These are phyloP conservation scores for Enteromius mattozi DNA, from an alignment of 2,797 vertebrate genomes.

Conservation along the genomic window DNA sequence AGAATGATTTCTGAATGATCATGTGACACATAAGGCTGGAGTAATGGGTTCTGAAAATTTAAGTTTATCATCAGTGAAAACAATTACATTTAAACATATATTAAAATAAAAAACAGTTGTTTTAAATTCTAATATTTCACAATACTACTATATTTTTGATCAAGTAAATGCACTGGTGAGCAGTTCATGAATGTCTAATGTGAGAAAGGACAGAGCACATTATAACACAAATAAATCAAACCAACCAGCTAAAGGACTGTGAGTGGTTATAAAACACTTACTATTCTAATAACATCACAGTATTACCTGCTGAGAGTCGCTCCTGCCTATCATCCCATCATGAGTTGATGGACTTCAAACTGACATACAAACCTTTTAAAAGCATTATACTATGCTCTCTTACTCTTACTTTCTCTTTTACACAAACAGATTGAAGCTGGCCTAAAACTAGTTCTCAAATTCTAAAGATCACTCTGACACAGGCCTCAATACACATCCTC, in stretches of 20 bases:
- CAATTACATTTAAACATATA: not conserved
- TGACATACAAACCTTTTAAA: conserved; percentile 21
- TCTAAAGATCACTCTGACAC: not conserved
- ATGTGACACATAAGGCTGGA: not conserved
- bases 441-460: not conserved
- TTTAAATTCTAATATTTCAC: not conserved
- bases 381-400: conserved; percentile 4
- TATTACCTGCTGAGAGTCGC: not conserved
- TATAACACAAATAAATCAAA: conserved; percentile 5
- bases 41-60: not conserved
- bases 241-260: not conserved
- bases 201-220: not conserved
- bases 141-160: not conserved
- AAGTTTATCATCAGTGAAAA: not conserved
- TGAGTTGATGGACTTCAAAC: conserved; percentile 13
- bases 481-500: not conserved
- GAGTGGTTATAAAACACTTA: conserved; percentile 6
- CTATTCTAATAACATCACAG: conserved; percentile 1
- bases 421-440: not conserved
- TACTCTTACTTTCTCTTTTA: not conserved
- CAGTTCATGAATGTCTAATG: not conserved
- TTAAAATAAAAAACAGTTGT: not conserved
- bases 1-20: not conserved
- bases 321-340: not conserved
- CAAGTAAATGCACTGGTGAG: not conserved